Evolutionary conservation across 2,888 invertebrate species (phyloP).

Genomic region (Schizaphis graminum): DNA sequence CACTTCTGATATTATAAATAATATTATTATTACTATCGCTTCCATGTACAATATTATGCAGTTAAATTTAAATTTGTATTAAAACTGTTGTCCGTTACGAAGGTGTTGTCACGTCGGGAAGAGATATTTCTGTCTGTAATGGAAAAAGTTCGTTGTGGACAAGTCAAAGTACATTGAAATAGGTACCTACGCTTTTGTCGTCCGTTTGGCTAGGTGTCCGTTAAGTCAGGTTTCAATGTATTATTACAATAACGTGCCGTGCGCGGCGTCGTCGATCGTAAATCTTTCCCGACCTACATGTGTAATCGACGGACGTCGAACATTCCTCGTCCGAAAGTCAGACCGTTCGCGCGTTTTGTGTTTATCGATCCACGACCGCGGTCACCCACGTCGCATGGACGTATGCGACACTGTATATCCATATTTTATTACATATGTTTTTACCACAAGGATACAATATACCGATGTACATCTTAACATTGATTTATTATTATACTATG

Average conservation of each 20-base stretch:
- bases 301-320: background rate
- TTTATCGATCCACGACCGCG: background rate
- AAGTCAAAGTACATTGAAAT: background rate
- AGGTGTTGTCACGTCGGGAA: too few relatives aligned
- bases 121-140: too few relatives aligned
- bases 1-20: too few relatives aligned
- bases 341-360: background rate
- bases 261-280: background rate
- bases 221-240: background rate
- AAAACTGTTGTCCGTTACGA: too few relatives aligned
- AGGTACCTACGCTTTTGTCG: background rate
- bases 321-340: background rate
- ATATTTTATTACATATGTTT: background rate
- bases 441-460: background rate
- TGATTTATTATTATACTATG: background rate
- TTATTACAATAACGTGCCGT: background rate
- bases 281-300: background rate
- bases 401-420: background rate
- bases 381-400: background rate
- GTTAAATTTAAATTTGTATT: too few relatives aligned
- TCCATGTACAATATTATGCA: too few relatives aligned
- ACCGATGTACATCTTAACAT: background rate
- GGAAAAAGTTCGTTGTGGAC: background rate
- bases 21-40: too few relatives aligned
- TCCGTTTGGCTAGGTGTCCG: background rate